phyloP scores from a whole-genome alignment of 2,888 invertebrate species.

The Xanthia togata region DNA sequence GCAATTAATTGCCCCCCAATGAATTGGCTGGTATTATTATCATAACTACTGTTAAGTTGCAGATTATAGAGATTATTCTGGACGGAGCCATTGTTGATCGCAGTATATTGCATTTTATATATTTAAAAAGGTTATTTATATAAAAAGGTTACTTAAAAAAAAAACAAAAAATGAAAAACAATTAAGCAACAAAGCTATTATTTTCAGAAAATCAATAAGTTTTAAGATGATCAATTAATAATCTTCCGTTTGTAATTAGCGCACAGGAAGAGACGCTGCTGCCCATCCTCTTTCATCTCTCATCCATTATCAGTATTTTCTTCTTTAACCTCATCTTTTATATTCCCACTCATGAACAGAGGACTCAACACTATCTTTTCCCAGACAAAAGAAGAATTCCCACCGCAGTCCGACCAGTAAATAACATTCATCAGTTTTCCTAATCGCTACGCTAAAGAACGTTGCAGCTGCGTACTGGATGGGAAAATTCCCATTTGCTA shows the following conservation, averaged over 20 bases:
- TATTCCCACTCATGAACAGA: constrained; percentile 19
- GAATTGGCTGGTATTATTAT: too few species aligned
- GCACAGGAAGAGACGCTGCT: not conserved
- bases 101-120: too few species aligned
- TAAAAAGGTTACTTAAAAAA: too few species aligned
- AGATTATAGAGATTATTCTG: too few species aligned
- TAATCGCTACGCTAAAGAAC: constrained; percentile 51
- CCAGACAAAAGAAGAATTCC: constrained; percentile 24
- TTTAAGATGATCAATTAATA: too few species aligned
- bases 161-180: too few species aligned
- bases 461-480: constrained; percentile 53
- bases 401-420: constrained; percentile 32
- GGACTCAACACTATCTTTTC: constrained; percentile 6
- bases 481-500: constrained; percentile 54
- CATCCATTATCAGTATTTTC: not conserved
- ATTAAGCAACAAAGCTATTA: too few species aligned
- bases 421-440: constrained; percentile 57
- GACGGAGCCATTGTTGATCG: too few species aligned
- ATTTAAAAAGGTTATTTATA: not conserved
- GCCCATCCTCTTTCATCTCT: not conserved
- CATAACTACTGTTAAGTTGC: too few species aligned
- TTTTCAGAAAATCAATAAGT: too few species aligned
- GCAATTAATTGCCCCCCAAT: too few species aligned
- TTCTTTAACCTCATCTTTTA: not conserved
- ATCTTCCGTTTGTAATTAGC: not conserved